These are phyloP conservation scores for Delia radicum DNA, from an alignment of 1,140 invertebrate species.

Conservation along the genomic window DNA sequence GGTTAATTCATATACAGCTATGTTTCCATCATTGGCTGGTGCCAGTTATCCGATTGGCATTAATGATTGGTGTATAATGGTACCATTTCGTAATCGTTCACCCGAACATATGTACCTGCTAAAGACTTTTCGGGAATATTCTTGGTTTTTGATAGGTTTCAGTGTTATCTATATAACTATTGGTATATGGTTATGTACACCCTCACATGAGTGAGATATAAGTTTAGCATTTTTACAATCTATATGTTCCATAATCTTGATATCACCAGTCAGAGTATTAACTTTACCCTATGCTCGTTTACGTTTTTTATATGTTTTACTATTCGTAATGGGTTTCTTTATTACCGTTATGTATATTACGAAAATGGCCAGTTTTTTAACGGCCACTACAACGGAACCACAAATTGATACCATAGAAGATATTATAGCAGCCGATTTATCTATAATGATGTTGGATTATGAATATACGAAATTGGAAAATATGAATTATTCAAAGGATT, in stretches of 20 bases:
- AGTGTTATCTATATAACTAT: conserved; percentile 35
- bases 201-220: conserved; percentile 34
- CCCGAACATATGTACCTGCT: conserved; percentile 37
- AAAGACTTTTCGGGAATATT: conserved; percentile 36
- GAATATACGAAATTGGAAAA: not conserved
- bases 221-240: conserved; percentile 40
- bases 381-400: conserved; percentile 29
- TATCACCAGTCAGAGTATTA: conserved; percentile 30
- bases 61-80: conserved; percentile 50
- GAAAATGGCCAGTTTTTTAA: conserved; percentile 47
- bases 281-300: conserved; percentile 33
- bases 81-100: conserved; percentile 39
- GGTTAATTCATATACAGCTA: conserved; percentile 43
- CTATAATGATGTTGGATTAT: conserved; percentile 18
- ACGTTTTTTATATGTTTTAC: conserved; percentile 35
- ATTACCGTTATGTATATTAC: conserved; percentile 44
- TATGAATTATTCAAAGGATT: not conserved
- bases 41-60: conserved; percentile 50
- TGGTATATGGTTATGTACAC: conserved; percentile 42
- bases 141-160: conserved; percentile 37
- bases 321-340: conserved; percentile 40
- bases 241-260: conserved; percentile 39
- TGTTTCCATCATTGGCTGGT: conserved; percentile 29
- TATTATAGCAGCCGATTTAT: conserved; percentile 6
- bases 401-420: conserved; percentile 25